Evolutionary conservation across 2,888 invertebrate genomes (phyloP).

Genomic region (Abscondita cerata): DNA sequence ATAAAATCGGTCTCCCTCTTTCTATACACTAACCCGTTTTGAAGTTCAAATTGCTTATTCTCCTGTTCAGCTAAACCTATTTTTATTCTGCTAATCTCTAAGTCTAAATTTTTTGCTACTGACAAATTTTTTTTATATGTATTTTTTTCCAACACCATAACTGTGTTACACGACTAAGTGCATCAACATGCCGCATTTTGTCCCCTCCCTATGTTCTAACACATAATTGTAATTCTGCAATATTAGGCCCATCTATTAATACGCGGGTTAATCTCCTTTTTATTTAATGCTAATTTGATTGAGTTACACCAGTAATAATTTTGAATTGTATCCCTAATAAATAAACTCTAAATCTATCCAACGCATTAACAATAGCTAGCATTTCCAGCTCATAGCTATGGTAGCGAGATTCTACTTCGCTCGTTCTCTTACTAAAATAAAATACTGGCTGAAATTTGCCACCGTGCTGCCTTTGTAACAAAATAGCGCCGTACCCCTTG

Average conservation of each 20-base stretch:
- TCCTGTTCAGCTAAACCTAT: background rate
- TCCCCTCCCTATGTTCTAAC: background rate
- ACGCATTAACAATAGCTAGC: conserved; percentile 42
- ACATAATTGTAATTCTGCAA: conserved; percentile 27
- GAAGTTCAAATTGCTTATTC: background rate
- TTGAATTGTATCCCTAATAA: conserved; percentile 45
- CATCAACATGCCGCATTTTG: conserved; percentile 37
- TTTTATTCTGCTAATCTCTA: background rate
- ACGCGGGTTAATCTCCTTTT: conserved; percentile 46
- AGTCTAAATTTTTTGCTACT: too few species aligned
- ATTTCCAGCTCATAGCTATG: conserved; percentile 38
- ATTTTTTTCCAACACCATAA: background rate
- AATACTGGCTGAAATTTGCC: too few species aligned
- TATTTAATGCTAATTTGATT: conserved; percentile 43
- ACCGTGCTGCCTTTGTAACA: too few species aligned
- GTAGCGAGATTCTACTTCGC: too few species aligned
- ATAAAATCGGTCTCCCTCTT: too few species aligned
- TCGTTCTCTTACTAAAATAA: too few species aligned
- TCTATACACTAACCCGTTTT: background rate
- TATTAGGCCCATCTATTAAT: conserved; percentile 45
- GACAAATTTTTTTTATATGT: background rate
- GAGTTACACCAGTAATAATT: conserved; percentile 46
- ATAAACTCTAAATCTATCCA: conserved; percentile 45
- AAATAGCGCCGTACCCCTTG: too few species aligned
- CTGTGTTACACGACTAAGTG: conserved; percentile 12